phyloP scores from a whole-genome alignment of 2,888 invertebrate genomes.

The Platycnemis pennipes region DNA sequence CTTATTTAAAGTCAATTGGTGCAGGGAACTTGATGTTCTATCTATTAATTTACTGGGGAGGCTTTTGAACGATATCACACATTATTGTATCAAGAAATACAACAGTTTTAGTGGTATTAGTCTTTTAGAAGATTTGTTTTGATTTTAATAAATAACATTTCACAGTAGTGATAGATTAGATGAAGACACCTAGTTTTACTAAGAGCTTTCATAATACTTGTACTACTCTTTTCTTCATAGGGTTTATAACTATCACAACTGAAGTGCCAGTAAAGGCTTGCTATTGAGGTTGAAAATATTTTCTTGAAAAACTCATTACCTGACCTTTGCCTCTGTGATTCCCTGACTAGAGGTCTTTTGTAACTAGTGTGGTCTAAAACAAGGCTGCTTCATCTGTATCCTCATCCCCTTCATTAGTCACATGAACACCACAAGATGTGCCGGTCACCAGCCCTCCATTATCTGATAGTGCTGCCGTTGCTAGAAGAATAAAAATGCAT shows the following conservation, averaged over 20 bases:
- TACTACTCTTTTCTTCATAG: neutral
- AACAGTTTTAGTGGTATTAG: too few species aligned
- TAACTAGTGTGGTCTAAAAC: neutral
- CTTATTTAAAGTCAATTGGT: conserved; percentile 71
- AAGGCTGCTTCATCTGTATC: neutral
- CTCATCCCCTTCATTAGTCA: too few species aligned
- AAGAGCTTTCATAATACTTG: neutral
- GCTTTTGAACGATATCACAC: too few species aligned
- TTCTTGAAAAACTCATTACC: neutral
- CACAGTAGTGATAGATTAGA: too few species aligned
- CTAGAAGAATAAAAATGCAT: neutral
- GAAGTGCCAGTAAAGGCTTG: neutral
- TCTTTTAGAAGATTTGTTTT: too few species aligned
- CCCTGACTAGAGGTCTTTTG: too few species aligned
- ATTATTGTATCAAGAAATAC: too few species aligned
- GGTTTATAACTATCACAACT: neutral
- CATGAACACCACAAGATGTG: too few species aligned
- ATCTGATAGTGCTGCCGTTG: neutral
- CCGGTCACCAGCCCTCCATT: neutral
- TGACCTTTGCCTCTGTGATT: neutral
- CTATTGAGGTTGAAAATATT: neutral
- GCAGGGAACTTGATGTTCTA: too few species aligned
- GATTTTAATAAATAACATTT: too few species aligned
- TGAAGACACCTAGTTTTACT: neutral
- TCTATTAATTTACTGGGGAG: too few species aligned